Evolutionary conservation across 2,888 invertebrate genomes (phyloP).

Genomic region (Eretmocerus hayati): DNA sequence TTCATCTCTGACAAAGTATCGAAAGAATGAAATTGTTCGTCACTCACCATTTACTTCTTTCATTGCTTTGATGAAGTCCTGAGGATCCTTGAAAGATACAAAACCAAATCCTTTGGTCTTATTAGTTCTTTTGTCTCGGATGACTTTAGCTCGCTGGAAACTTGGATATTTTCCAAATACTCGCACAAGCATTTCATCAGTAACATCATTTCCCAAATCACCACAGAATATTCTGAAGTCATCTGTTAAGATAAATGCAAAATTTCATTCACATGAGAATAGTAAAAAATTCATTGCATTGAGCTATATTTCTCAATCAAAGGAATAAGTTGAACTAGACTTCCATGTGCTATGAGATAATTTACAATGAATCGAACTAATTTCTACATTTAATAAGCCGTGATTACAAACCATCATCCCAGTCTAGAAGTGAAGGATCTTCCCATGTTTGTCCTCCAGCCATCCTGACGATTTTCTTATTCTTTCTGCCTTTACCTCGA

Average conservation of each 20-base stretch:
- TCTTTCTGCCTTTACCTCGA: conserved; percentile 52
- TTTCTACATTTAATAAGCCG: too few species aligned
- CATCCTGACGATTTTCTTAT: conserved; percentile 73
- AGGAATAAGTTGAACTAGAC: too few species aligned
- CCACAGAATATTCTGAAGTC: conserved; percentile 99
- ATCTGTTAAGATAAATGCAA: conserved; percentile 50
- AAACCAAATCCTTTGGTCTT: conserved; percentile 99
- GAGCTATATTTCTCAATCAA: too few species aligned
- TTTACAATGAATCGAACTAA: too few species aligned
- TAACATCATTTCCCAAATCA: conserved; percentile 98
- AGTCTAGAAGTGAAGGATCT: conserved; percentile 85
- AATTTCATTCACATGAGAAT: too few species aligned
- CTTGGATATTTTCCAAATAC: conserved; percentile 93
- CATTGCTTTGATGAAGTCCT: conserved; percentile 96
- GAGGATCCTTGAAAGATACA: conserved; percentile 95
- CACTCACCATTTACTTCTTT: conserved; percentile 96
- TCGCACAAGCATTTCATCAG: conserved; percentile 91
- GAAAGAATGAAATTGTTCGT: background rate
- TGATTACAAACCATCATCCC: conserved; percentile 70
- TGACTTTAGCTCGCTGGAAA: conserved; percentile 89
- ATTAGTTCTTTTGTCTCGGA: conserved; percentile 92
- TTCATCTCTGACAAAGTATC: too few species aligned
- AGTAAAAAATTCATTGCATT: too few species aligned
- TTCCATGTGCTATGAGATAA: too few species aligned
- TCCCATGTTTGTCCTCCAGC: conserved; percentile 97